These are phyloP conservation scores for Misgurnus mizolepis DNA, from an alignment of 2,113 vertebrate genomes.

Conservation along the genomic window DNA sequence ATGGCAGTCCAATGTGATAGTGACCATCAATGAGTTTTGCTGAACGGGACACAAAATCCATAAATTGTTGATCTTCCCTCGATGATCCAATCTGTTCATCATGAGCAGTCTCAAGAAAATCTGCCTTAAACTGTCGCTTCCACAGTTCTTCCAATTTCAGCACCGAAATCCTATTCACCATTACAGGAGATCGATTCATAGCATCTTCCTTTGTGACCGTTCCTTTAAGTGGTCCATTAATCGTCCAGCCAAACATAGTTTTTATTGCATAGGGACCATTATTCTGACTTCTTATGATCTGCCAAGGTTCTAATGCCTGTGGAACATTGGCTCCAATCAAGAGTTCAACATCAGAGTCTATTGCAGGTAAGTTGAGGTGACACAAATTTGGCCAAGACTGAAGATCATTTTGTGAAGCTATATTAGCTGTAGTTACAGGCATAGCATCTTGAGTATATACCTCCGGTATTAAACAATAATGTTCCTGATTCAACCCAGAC, in stretches of 20 bases:
- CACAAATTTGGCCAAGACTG: neutral
- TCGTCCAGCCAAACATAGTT: neutral
- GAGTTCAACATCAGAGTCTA: neutral
- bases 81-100: too few species aligned
- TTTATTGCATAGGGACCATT: neutral
- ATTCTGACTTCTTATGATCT: neutral
- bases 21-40: too few species aligned
- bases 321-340: slow-evolving; percentile 15
- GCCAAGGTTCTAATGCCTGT: neutral
- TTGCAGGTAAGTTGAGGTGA: neutral
- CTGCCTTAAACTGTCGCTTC: slow-evolving; percentile 11
- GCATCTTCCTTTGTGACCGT: neutral
- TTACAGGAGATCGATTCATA: neutral
- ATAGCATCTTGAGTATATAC: too few species aligned
- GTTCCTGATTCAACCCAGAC: too few species aligned
- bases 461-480: too few species aligned
- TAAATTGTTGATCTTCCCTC: too few species aligned
- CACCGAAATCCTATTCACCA: neutral
- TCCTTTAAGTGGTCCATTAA: neutral
- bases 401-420: too few species aligned
- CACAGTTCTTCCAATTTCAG: slow-evolving; percentile 14
- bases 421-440: too few species aligned
- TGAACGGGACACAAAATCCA: too few species aligned
- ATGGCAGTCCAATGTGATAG: too few species aligned
- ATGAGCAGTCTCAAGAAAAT: slow-evolving; percentile 22